These are phyloP conservation scores for Acanthisitta chloris DNA, from an alignment of 2,113 vertebrate genomes.

Conservation along the genomic window DNA sequence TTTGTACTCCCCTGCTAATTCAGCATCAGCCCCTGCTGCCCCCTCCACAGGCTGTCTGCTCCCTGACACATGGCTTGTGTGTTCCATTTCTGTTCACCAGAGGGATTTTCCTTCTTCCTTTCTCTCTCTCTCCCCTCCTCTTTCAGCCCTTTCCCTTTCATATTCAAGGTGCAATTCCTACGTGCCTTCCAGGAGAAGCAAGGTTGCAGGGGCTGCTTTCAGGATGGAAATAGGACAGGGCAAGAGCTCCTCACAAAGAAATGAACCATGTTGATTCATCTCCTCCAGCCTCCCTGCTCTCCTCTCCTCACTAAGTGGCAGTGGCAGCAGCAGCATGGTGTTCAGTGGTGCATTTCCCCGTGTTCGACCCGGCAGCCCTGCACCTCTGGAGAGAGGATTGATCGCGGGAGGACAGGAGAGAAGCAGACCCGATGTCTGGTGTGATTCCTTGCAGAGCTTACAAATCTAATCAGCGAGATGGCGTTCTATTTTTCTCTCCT, in stretches of 20 bases:
- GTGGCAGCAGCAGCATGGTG: slow-evolving; percentile 46
- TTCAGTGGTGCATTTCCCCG: slow-evolving; percentile 12
- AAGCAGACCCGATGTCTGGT: not conserved
- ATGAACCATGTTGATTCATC: not conserved
- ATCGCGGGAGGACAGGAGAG: not conserved
- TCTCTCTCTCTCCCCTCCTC: not conserved
- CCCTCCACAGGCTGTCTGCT: not conserved
- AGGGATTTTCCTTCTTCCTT: not conserved
- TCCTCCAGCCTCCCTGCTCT: not conserved
- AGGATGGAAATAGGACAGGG: not conserved
- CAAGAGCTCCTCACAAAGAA: not conserved
- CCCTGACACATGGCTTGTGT: not conserved
- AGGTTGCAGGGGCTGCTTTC: not conserved
- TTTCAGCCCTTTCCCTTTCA: not conserved
- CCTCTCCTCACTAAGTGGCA: not conserved
- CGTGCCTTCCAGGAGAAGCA: not conserved
- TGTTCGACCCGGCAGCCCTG: not conserved
- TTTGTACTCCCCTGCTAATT: not conserved
- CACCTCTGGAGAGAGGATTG: slow-evolving; percentile 34
- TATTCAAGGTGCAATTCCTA: not conserved
- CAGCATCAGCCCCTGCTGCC: not conserved
- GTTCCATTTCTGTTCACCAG: fast-evolving
- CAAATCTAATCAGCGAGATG: not conserved
- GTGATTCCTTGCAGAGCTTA: not conserved
- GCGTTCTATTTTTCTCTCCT: slow-evolving; percentile 2